Base-by-base conservation (phyloP, 2,113 vertebrate species). In the Rafetus swinhoei region DNA sequence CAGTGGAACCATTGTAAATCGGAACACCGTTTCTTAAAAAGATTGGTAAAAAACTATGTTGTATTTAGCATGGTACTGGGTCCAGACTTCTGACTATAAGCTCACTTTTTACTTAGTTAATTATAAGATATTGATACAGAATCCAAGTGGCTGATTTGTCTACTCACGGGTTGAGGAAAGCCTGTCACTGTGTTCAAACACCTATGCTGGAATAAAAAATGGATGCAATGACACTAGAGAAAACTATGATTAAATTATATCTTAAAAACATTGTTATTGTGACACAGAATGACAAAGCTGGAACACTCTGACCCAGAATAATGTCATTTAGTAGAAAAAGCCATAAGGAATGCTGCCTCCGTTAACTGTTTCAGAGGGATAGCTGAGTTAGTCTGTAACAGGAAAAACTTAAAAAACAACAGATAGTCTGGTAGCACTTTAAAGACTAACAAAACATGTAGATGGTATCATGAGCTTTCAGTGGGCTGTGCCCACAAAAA, bases 261-360 rank as follows among this genome's bases (percentile, higher is more conserved):
- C 88, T 93, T 80, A 81, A 91, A 95, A 93, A 80, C 32, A 29
- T 77, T 77, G 74, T 86, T 50, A 18, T 25, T 29, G 24, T 35
- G 60, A 69, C 65, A 88, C 86, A 94, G 69, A 94, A 65, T 81
- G 87, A 84, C 90, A 92, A 77, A 88, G 82, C 87, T 92, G 91
- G 94, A 94, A 11, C 97, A 81, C 84, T 88, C 88, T 16, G 94
- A 97, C 97, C 96, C 91, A 83, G 85, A 52, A 82, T 90, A 92
- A 21, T 0, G 0, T 83, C 52, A 84, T 81, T 65, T 86, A 62
- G 29, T 74, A 91, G 87, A 57, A 65, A 93, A 91, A 94, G 14
- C n/a, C 22, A 39, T 19, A 55, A 89, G 65, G 81, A 82, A 56
- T 1, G 74, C 82, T 90, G 54, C 14, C 45, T 92, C 65, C 54